These are phyloP conservation scores for Sandelia bainsii DNA, from an alignment of 2,797 vertebrate genomes.

Conservation along the genomic window DNA sequence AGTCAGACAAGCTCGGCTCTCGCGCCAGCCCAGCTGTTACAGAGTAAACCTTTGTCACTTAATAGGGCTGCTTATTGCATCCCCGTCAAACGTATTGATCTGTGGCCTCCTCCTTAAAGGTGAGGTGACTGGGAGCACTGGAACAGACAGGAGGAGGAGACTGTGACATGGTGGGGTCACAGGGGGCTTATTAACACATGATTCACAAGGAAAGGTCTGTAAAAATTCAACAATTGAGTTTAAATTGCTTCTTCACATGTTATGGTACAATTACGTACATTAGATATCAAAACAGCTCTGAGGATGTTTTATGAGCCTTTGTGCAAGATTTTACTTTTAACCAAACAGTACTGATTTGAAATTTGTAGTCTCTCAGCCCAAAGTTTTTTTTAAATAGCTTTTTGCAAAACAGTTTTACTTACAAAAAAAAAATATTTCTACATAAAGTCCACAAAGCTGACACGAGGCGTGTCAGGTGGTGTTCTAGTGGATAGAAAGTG, in stretches of 20 bases:
- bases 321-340: not conserved
- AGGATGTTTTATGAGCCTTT: not conserved
- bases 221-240: constrained; percentile 34
- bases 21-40: constrained; percentile 99
- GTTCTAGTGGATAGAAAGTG: not conserved
- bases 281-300: not conserved
- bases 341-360: too few species aligned
- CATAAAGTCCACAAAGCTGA: too few species aligned
- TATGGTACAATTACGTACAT: not conserved
- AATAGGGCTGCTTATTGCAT: constrained; percentile 99
- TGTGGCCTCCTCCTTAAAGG: constrained; percentile 93
- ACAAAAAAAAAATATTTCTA: too few species aligned
- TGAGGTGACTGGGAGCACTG: constrained; percentile 76
- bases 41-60: constrained; percentile 99
- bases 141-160: constrained; percentile 59
- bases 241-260: constrained; percentile 6
- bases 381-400: too few species aligned
- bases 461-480: too few species aligned
- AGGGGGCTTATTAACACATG: constrained; percentile 54
- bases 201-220: constrained; percentile 23
- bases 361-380: not conserved
- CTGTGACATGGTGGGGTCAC: constrained; percentile 33
- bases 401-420: too few species aligned
- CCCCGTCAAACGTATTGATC: constrained; percentile 99
- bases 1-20: constrained; percentile 99